A percentile compares a stretch with the other conserved stretches of the same genome.
These are phyloP conservation scores for Hanleya hanleyi DNA, from an alignment of 2,888 invertebrate genomes.

Conservation along the genomic window DNA sequence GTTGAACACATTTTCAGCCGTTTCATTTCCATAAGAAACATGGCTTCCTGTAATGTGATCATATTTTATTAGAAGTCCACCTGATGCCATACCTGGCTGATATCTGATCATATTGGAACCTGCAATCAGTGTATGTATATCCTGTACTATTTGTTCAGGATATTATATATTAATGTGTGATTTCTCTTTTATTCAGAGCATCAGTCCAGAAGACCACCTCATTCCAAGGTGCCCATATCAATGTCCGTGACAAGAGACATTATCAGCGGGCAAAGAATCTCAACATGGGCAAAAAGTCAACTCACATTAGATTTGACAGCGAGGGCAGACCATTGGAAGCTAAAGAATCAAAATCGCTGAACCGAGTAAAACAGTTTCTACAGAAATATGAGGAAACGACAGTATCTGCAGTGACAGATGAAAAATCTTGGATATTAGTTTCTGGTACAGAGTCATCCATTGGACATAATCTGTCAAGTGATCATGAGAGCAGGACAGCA, in stretches of 20 bases:
- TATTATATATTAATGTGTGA: background rate
- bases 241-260: background rate
- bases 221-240: background rate
- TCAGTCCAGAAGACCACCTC: too few species aligned
- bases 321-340: conserved; percentile 45
- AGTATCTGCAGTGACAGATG: background rate
- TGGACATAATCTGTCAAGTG: background rate
- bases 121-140: too few species aligned
- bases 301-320: conserved; percentile 57
- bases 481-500: background rate
- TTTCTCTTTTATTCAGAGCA: too few species aligned
- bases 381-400: too few species aligned
- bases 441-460: background rate
- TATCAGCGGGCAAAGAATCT: conserved; percentile 8
- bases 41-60: too few species aligned
- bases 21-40: too few species aligned
- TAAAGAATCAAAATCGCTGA: conserved; percentile 43
- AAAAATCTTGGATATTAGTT: background rate
- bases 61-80: too few species aligned
- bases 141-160: too few species aligned
- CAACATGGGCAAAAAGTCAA: conserved; percentile 3
- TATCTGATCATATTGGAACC: too few species aligned
- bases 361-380: conserved; percentile 52
- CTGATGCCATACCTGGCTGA: too few species aligned
- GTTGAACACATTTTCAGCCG: too few species aligned